Conservation (phyloP, 2,797 vertebrate species). For the Trachops cirrhosus region DNA sequence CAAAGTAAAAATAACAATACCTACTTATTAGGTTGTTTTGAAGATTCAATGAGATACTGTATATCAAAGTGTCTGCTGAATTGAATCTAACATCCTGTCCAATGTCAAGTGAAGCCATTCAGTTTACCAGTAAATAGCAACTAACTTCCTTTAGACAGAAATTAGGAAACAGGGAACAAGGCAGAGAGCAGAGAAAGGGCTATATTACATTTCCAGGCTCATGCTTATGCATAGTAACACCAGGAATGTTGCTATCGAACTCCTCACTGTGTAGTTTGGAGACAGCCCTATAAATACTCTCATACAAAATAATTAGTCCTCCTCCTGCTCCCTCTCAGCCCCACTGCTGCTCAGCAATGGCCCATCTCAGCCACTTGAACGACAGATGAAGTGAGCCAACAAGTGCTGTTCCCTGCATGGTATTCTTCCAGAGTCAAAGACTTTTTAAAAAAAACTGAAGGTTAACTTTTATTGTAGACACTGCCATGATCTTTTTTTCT, state of each 20-base stretch:
- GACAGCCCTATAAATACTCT: not conserved
- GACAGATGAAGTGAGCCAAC: conserved; percentile 27
- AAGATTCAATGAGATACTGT: not conserved
- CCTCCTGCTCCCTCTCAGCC: not conserved
- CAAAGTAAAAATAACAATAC: conserved; percentile 31
- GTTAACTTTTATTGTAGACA: too few relatives aligned
- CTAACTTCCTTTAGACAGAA: conserved; percentile 35
- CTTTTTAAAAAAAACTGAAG: too few relatives aligned
- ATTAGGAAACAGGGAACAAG: conserved; percentile 24
- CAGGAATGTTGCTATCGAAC: conserved; percentile 20
- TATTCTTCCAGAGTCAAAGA: not conserved
- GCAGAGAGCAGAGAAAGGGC: not conserved
- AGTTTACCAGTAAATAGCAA: not conserved
- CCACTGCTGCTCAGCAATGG: not conserved
- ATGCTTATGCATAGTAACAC: conserved; percentile 28
- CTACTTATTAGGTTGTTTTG: conserved; percentile 17
- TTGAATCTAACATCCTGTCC: conserved; percentile 23
- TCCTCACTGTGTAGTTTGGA: not conserved
- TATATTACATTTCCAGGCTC: conserved; percentile 25
- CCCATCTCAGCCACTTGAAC: not conserved
- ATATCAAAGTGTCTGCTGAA: not conserved
- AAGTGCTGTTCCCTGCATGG: not conserved
- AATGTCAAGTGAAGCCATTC: conserved; percentile 14
- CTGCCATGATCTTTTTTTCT: too few relatives aligned
- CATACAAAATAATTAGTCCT: conserved; percentile 26